Evolutionary conservation across 2,888 invertebrate species (phyloP), one percentile per base, ranked within the genome.

Genomic region (Malthinus flaveolus): DNA sequence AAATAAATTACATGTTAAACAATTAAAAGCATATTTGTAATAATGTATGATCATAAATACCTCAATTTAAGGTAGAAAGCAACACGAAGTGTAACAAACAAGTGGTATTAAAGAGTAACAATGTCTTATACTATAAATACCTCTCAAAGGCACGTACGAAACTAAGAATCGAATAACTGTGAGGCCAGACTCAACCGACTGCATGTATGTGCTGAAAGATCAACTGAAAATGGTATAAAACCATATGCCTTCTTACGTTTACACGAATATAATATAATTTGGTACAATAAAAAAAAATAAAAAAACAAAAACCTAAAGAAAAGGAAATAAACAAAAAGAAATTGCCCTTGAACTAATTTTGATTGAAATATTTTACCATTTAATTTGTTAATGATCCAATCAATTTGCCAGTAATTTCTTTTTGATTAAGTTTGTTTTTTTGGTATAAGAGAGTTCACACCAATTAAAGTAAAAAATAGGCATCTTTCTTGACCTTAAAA

Each of bases 61-160:
- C 64, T 64, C 62, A 56, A 52, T 50, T 56, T 61, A 58, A 62
- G 55, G 59, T 46, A 51, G 61, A 57, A 49, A 61, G 56, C 56
- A 56, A 61, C 59, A 59, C 61, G 55, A 59, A 59, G 52, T 54
- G 45, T 49, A 54, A 59, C 49, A 52, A 59, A 62, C 51, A 59
- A 53, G 36, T 57, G 51, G 56, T 50, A 49, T 62, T 48, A 55
- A 52, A 56, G 57, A 55, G 48, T 44, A 44, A 59, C 61, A 62
- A 63, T 64, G 59, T 60, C 63, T 57, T 64, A 60, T 63, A 59
- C 54, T 63, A 69, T 69, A 69, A 69, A 69, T 69, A 69, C 69
- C 69, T 69, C 69, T 66, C 61, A 66, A 66, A 66, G 65, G 64
- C 68, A 65, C 66, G 66, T 68, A 65, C 62, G 64, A 65, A 61